A percentile compares a stretch with the other conserved stretches of the same genome.
These are phyloP conservation scores for Altica lythri DNA, from an alignment of 2,888 invertebrate species.

Conservation along the genomic window DNA sequence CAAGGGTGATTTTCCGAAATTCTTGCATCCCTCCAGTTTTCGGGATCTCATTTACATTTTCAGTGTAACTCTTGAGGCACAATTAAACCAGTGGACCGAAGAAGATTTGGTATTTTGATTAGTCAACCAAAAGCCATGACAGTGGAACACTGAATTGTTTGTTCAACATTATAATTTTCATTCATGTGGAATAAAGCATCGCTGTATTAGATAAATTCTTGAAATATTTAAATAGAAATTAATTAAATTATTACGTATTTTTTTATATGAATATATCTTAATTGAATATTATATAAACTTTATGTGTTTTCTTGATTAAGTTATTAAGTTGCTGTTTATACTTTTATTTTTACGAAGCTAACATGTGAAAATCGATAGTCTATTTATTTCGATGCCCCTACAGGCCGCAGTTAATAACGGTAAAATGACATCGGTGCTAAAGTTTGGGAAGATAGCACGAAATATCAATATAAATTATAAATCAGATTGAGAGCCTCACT, in stretches of 20 bases:
- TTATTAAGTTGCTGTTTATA: no score
- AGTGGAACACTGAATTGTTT: slow-evolving; percentile 34
- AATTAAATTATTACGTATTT: no score
- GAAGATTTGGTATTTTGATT: slow-evolving; percentile 44
- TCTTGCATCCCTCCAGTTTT: slow-evolving; percentile 39
- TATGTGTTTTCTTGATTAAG: no score
- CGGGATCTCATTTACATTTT: slow-evolving; percentile 47
- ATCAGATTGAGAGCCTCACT: slow-evolving; percentile 51
- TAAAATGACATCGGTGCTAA: slow-evolving; percentile 31
- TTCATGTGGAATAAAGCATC: slow-evolving; percentile 24
- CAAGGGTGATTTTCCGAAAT: slow-evolving; percentile 42
- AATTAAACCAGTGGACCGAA: slow-evolving; percentile 48
- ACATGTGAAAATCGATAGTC: slow-evolving; percentile 2
- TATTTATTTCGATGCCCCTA: slow-evolving; percentile 15
- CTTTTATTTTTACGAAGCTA: no score
- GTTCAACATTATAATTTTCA: slow-evolving; percentile 31
- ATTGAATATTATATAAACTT: no score
- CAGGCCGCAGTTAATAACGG: slow-evolving; percentile 20
- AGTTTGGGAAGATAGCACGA: slow-evolving; percentile 43
- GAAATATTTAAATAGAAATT: no score
- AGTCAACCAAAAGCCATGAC: slow-evolving; percentile 40
- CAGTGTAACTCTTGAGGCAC: slow-evolving; percentile 45
- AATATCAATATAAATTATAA: slow-evolving; percentile 53
- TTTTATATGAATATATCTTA: no score
- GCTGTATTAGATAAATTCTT: no score